phyloP scores from a whole-genome alignment of 64 coral and sea anemone genomes.

The Stichodactyla mertensii region DNA sequence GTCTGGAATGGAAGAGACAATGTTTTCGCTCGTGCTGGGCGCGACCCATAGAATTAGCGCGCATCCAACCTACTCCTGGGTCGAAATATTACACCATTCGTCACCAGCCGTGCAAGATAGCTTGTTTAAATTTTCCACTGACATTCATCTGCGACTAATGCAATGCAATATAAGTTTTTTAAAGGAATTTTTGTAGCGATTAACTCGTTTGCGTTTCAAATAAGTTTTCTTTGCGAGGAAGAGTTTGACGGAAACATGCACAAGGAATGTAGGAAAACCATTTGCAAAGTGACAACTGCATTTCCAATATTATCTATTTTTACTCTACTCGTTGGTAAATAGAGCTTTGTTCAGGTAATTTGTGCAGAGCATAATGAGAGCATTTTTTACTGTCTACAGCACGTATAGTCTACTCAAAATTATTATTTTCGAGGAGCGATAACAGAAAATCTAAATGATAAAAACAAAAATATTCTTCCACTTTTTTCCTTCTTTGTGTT shows the following conservation, averaged over 20 bases:
- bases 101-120: not conserved
- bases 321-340: not conserved
- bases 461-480: too few relatives aligned
- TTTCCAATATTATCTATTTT: not conserved
- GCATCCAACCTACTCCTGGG: too few relatives aligned
- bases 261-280: not conserved
- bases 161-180: not conserved
- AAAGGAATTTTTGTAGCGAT: not conserved
- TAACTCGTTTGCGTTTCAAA: not conserved
- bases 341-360: not conserved
- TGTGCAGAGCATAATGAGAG: not conserved
- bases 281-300: not conserved
- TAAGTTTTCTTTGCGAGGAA: not conserved
- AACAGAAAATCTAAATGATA: too few relatives aligned
- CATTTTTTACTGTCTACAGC: not conserved
- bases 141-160: not conserved
- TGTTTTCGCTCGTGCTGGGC: not conserved
- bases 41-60: not conserved
- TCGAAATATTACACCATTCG: not conserved
- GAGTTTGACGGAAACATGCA: not conserved
- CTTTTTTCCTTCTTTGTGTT: too few relatives aligned
- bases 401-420: not conserved
- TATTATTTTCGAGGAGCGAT: not conserved
- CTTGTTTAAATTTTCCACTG: slow-evolving; percentile 2
- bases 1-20: not conserved